phyloP scores from a whole-genome alignment of 2,888 invertebrate genomes.

The Melinopterus prodromus region DNA sequence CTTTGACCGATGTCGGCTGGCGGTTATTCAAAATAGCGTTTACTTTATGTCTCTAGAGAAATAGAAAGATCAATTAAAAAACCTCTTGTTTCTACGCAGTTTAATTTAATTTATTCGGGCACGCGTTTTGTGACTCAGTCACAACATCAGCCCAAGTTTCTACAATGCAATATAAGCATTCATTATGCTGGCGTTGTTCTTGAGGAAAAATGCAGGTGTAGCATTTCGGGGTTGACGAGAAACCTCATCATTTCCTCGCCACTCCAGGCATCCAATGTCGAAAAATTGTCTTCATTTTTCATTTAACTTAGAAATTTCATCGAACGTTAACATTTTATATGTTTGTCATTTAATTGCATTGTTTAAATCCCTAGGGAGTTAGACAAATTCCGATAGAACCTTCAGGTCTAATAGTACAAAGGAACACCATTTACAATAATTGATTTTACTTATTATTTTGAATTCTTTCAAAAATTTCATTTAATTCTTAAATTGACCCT shows the following conservation, averaged over 20 bases:
- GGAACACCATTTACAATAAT: conserved; percentile 19
- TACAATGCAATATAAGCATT: too few species aligned
- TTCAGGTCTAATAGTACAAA: conserved; percentile 10
- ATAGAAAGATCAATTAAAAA: too few species aligned
- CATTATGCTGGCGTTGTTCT: too few species aligned
- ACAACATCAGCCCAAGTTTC: too few species aligned
- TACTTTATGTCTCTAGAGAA: too few species aligned
- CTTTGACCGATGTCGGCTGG: conserved; percentile 26
- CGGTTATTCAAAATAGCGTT: conserved; percentile 28
- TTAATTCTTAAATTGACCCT: conserved; percentile 35
- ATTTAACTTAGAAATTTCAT: conserved; percentile 7
- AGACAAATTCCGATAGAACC: conserved; percentile 7
- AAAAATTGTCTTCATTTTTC: not conserved
- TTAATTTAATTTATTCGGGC: conserved; percentile 41
- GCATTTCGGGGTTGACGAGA: conserved; percentile 46
- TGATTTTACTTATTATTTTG: conserved; percentile 31
- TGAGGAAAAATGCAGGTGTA: conserved; percentile 27
- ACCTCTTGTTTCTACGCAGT: not conserved
- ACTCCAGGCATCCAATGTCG: not conserved
- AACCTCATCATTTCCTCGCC: conserved; percentile 43
- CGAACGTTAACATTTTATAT: conserved; percentile 12
- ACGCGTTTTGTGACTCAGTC: too few species aligned
- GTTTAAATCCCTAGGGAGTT: not conserved
- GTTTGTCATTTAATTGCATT: not conserved
- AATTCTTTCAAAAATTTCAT: conserved; percentile 29